Percentiles rank a stretch among this genome's conserved stretches.
Evolutionary conservation across 2,113 vertebrate species (phyloP).

Genomic region (Muntiacus muntjak): DNA sequence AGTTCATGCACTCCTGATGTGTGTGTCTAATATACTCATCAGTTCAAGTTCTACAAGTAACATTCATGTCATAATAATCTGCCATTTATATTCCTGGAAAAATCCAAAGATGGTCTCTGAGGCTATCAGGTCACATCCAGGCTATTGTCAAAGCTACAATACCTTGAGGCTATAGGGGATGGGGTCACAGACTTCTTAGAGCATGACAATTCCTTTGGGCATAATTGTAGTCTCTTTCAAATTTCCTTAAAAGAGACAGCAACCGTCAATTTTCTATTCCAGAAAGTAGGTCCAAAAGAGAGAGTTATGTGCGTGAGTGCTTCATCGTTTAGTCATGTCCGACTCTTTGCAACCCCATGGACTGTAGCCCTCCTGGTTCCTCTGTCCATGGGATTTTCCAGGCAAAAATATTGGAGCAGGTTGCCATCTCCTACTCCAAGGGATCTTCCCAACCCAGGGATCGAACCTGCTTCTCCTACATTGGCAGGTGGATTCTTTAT

Average conservation of each 20-base stretch:
- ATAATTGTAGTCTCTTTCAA: constrained; percentile 44
- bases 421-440: not conserved
- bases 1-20: constrained; percentile 23
- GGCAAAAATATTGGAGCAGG: not conserved
- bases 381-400: not conserved
- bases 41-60: constrained; percentile 45
- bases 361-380: not conserved
- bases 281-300: not conserved
- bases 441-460: not conserved
- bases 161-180: not conserved
- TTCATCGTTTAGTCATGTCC: not conserved
- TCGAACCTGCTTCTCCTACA: not conserved
- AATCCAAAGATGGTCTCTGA: not conserved
- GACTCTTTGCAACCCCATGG: not conserved
- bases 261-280: constrained; percentile 11
- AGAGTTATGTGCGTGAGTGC: not conserved
- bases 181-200: not conserved
- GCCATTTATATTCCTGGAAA: constrained; percentile 23
- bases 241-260: constrained; percentile 5
- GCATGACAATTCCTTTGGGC: not conserved
- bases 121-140: not conserved
- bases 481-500: not conserved
- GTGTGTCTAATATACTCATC: constrained; percentile 30
- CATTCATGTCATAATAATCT: constrained; percentile 38
- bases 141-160: not conserved